Base-by-base conservation (phyloP, 2,113 vertebrate genomes). In the Reinhardtius hippoglossoides region DNA sequence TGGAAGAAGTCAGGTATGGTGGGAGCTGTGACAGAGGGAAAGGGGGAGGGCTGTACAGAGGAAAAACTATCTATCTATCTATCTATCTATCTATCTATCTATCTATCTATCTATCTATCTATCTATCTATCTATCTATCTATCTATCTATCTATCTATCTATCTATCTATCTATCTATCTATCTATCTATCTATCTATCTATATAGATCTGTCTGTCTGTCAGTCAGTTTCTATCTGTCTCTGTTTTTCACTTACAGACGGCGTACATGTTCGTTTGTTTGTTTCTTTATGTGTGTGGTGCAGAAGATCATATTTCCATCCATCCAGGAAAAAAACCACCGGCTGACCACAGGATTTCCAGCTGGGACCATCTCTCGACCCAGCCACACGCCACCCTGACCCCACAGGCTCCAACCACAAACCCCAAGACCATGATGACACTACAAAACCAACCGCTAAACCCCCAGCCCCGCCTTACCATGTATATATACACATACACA, bases 311-410 rank as follows among this genome's bases (percentile, higher is more conserved):
- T 80, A 65, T 80, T 78, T 84, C 79, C 62, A 77, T 87, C 67
- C 71, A 82, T 55, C 37, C 46, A 35, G 67, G 48, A 40, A 68
- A 55, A 85, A 88, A 84, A 77, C 20, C 82, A 75, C 69, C 16
- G 73, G 50, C 40, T 3, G 44, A 84, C 91, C 80, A 31, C 92
- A 89, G 59, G 75, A 87, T 91, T 86, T 80, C 75, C 73, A 82
- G 59, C 76, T 69, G 65, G 52, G 77, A 86, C 72, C 74, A 68
- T 90, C 87, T 80, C 63, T 44, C 31, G 48, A 74, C 65, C 66
- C 26, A 60, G 81, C 59, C 81, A 79, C 64, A 71, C 86, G 91
- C 86, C 88, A 81, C 83, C 88, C 87, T 82, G 83, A 90, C 83
- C 84, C 75, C 44, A 69, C 40, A 42, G 61, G 16, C 85, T 80